Percentiles rank a stretch among this genome's conserved stretches.
These are phyloP conservation scores for Orchestia grillus DNA, from an alignment of 1,140 invertebrate genomes.

Conservation along the genomic window DNA sequence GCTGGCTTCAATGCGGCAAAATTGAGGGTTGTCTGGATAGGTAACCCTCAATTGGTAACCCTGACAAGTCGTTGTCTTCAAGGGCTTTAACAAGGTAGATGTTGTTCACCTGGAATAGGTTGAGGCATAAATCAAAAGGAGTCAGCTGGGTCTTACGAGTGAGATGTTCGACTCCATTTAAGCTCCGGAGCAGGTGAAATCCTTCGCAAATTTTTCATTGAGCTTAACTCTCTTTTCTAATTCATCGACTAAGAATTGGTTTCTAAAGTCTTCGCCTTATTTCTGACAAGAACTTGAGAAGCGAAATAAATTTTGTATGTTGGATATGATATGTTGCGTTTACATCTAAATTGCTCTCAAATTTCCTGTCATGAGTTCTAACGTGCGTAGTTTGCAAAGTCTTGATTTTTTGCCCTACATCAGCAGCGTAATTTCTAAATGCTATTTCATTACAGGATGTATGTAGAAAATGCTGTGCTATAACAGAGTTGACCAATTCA, in stretches of 20 bases:
- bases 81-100: neutral
- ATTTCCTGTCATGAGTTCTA: no score
- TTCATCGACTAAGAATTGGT: neutral
- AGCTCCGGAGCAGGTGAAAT: neutral
- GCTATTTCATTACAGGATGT: no score
- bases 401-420: no score
- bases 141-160: no score
- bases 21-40: no score
- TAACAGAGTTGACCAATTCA: no score
- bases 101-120: neutral
- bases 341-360: no score
- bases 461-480: no score
- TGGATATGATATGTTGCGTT: neutral
- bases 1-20: neutral
- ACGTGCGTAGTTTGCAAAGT: no score
- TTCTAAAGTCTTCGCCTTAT: neutral
- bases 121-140: neutral
- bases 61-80: neutral
- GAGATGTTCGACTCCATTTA: neutral
- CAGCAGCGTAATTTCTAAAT: no score
- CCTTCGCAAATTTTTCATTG: neutral
- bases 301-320: neutral
- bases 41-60: neutral
- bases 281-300: neutral
- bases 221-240: neutral